phyloP scores from a whole-genome alignment of 2,113 vertebrate genomes.

The Pelobates fuscus region DNA sequence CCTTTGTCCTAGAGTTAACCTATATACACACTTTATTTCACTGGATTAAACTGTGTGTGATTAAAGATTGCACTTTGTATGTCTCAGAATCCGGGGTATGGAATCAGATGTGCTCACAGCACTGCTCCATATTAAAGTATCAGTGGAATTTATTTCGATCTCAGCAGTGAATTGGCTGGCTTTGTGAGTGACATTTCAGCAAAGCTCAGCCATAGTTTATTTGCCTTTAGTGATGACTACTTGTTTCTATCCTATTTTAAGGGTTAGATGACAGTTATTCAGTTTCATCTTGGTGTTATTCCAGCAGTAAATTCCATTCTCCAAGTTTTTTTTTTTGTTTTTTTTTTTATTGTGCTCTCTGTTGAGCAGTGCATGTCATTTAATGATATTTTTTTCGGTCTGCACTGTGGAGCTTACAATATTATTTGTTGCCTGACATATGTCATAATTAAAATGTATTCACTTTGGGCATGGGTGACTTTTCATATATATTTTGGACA shows the following conservation, averaged over 20 bases:
- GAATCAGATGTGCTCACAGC: not conserved
- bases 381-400: slow-evolving; percentile 1
- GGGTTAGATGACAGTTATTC: not conserved
- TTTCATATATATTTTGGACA: not conserved
- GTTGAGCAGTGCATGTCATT: not conserved
- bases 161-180: not conserved
- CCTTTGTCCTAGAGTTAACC: too few relatives aligned
- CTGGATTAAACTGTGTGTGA: too few relatives aligned
- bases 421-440: not conserved
- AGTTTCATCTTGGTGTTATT: not conserved
- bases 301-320: not conserved
- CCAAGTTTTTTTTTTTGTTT: not conserved
- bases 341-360: not conserved
- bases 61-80: not conserved
- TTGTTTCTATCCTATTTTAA: not conserved
- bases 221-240: not conserved
- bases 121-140: not conserved
- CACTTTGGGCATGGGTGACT: not conserved
- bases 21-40: too few relatives aligned
- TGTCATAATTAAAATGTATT: slow-evolving; percentile 6
- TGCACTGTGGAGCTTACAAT: not conserved
- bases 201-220: not conserved
- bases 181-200: not conserved
- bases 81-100: not conserved
- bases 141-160: slow-evolving; percentile 3